Evolutionary conservation across 2,113 vertebrate genomes (phyloP).

Genomic region (Sinosuthora webbiana): DNA sequence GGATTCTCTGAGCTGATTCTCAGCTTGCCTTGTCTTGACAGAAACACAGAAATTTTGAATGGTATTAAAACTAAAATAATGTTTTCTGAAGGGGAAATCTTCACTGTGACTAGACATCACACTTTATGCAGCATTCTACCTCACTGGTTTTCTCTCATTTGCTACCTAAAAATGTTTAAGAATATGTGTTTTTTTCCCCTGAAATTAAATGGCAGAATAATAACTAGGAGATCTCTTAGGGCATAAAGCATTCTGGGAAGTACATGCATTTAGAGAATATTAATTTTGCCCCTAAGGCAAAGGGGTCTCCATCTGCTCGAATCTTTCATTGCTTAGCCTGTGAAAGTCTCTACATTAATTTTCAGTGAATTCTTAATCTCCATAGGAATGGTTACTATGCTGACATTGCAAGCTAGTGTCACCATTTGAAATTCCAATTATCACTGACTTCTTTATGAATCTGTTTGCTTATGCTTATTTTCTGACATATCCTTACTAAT

Average conservation of each 20-base stretch:
- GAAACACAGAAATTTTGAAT: not conserved
- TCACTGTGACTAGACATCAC: not conserved
- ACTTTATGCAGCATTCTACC: not conserved
- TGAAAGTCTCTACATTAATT: not conserved
- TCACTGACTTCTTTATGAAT: not conserved
- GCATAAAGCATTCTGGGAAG: not conserved
- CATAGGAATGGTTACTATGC: not conserved
- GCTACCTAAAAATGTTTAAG: not conserved
- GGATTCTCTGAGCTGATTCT: not conserved
- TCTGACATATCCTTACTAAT: not conserved
- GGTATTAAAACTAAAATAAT: not conserved
- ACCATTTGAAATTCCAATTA: not conserved
- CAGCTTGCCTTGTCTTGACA: not conserved
- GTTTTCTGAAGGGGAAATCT: not conserved
- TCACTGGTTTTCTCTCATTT: not conserved
- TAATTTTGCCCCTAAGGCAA: not conserved
- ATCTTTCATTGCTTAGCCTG: not conserved
- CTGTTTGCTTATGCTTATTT: not conserved
- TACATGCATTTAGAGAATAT: not conserved
- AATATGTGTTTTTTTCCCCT: not conserved
- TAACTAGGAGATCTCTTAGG: not conserved
- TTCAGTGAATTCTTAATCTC: constrained; percentile 2
- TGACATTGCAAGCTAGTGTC: not conserved
- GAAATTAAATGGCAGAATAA: not conserved
- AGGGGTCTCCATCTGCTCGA: not conserved